Evolutionary conservation across 2,113 vertebrate species (phyloP).

Genomic region (Holacanthus passer): DNA sequence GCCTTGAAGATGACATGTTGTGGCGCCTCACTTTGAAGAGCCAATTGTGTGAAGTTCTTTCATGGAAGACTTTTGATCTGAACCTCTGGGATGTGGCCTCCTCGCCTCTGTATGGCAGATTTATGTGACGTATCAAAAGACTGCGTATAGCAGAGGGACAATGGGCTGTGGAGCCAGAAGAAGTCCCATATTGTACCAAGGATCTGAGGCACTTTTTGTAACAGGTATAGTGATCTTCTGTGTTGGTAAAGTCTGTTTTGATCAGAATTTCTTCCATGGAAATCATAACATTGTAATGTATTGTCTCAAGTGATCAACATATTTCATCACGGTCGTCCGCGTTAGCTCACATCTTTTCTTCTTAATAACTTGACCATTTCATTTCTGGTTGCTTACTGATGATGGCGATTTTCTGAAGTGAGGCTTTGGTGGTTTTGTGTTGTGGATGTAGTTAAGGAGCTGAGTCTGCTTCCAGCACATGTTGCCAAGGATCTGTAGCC

Average conservation of each 20-base stretch:
- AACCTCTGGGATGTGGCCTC: conserved; percentile 28
- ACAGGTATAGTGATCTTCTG: conserved; percentile 4
- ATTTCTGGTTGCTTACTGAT: conserved; percentile 39
- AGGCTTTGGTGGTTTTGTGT: conserved; percentile 58
- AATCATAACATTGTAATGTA: neutral
- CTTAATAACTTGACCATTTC: neutral
- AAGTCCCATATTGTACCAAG: conserved; percentile 28
- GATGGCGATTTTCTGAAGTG: conserved; percentile 39
- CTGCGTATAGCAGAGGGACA: conserved; percentile 12
- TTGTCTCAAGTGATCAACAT: neutral
- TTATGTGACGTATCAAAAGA: conserved; percentile 46
- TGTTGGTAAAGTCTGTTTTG: neutral
- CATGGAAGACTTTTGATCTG: conserved; percentile 34
- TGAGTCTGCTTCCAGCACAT: conserved; percentile 62
- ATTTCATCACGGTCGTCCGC: conserved; percentile 9
- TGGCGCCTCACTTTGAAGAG: conserved; percentile 40
- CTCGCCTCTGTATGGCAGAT: neutral
- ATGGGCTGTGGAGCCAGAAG: no score
- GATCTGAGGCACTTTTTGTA: conserved; percentile 9
- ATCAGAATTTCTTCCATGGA: neutral
- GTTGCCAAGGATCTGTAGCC: conserved; percentile 70
- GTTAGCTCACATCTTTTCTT: conserved; percentile 16
- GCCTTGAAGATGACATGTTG: neutral
- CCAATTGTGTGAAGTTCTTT: conserved; percentile 30
- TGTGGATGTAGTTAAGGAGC: conserved; percentile 69